These are phyloP conservation scores for Smittia sp. DNA, from an alignment of 2,888 invertebrate species.

Conservation along the genomic window DNA sequence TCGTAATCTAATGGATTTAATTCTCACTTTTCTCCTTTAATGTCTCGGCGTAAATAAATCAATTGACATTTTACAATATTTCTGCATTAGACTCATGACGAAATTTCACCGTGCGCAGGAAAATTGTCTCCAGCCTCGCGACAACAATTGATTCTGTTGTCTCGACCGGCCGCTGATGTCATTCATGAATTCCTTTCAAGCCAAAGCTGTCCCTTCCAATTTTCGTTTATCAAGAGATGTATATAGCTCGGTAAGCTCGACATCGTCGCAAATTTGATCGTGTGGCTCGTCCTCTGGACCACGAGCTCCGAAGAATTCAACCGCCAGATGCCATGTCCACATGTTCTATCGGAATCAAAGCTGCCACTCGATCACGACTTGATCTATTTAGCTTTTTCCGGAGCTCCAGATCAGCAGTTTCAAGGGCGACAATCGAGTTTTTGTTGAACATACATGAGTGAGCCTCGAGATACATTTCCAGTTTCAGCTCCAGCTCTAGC, in stretches of 20 bases:
- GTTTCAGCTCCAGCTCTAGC: background rate
- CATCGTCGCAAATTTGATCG: no score
- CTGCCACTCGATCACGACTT: background rate
- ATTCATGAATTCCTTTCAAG: background rate
- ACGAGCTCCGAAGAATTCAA: no score
- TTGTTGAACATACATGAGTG: background rate
- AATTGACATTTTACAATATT: constrained; percentile 37
- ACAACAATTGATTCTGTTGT: constrained; percentile 1
- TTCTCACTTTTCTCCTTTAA: constrained; percentile 4
- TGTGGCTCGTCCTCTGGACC: no score
- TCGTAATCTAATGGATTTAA: background rate
- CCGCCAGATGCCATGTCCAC: no score
- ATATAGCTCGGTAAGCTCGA: no score
- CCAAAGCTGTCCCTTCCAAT: no score
- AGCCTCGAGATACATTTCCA: background rate
- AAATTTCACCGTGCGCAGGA: constrained; percentile 16
- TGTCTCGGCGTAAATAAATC: constrained; percentile 36
- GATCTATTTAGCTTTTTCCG: constrained; percentile 7
- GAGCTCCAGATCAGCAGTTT: background rate
- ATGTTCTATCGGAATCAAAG: background rate
- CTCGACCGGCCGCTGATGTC: background rate
- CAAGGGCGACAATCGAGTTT: constrained; percentile 13
- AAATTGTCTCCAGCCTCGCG: constrained; percentile 14
- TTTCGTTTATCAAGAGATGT: no score
- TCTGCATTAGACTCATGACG: constrained; percentile 32